Base-by-base conservation (phyloP, 2,888 invertebrate species). In the Miltochrista miniata region DNA sequence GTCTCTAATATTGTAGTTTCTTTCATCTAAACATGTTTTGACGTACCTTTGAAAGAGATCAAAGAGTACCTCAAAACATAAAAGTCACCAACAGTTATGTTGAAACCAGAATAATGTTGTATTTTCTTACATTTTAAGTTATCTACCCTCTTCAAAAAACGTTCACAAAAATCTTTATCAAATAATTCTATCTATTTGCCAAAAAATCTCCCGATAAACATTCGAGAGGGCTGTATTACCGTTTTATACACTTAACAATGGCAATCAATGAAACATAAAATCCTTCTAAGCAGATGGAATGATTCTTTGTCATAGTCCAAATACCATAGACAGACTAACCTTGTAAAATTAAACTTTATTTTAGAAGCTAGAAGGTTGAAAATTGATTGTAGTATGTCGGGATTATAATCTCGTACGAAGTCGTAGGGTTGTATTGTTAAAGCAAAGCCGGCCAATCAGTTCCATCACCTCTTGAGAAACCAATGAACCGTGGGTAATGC, bases 251-350 rank as follows among this genome's bases (percentile, higher is more conserved):
- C 76, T 77, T 83, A 83, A 87, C 89, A 90, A 88, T 86, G 83
- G 79, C 84, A 90, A 88, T 88, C 90, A 88, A 83, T 85, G 86
- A 85, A 85, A 87, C 88, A 87, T 84, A 77, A 90, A 88, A 89
- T 85, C 83, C 84, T 71, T 64, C 79, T 84, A 87, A 88, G 81
- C 81, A 87, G 84, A 85, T 85, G 84, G 83, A 81, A 73, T 83
- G 77, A 79, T 78, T 78, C 76, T 72, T 54, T 42, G 56, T 54
- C 55, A 56, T 56, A 69, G 57, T 61, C 56, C 56, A 60, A 74
- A 72, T 59, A 61, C 64, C 59, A 56, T 54, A 56, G 54, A 74
- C 49, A 57, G 34, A 11, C 18, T 24, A 24, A 24, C 18, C 18
- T 40, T 2, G 2, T 35, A 0, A 75, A 68, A 72, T 35, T 48